Evolutionary conservation across 2,888 invertebrate species (phyloP).

Genomic region (Dasysyrphus tricinctus): DNA sequence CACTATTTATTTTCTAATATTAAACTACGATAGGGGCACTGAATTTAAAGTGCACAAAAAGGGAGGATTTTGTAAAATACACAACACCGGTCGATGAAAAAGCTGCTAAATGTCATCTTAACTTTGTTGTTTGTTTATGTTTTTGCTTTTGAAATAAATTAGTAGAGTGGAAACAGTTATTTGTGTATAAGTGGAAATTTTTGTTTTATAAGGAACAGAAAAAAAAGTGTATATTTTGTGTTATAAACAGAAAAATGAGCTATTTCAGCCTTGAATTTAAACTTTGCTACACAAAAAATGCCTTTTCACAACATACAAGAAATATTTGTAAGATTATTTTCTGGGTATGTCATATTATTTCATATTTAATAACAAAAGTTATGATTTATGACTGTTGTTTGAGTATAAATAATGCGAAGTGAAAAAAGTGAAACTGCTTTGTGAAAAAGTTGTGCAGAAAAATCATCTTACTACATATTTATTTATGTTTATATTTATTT

Average conservation of each 20-base stretch:
- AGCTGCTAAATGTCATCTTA: conserved; percentile 7
- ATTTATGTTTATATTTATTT: no score
- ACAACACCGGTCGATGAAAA: conserved; percentile 34
- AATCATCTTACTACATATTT: no score
- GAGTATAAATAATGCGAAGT: no score
- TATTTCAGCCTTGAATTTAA: background rate
- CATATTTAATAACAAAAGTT: background rate
- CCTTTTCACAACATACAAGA: conserved; percentile 27
- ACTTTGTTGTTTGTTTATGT: background rate
- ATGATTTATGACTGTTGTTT: background rate
- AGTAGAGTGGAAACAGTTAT: conserved; percentile 16
- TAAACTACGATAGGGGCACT: background rate
- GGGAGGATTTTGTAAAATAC: background rate
- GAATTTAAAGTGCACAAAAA: conserved; percentile 8
- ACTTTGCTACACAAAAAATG: background rate
- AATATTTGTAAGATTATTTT: conserved; percentile 28
- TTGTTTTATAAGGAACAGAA: background rate
- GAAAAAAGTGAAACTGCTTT: background rate
- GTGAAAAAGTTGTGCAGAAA: no score
- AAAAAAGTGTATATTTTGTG: background rate
- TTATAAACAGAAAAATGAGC: background rate
- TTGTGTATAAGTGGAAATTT: conserved; percentile 4
- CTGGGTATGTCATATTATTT: conserved; percentile 34
- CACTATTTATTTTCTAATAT: conserved; percentile 28
- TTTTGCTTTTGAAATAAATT: conserved; percentile 30